Base-by-base conservation (phyloP, 2,888 invertebrate genomes). In the Choristoneura rosaceana region DNA sequence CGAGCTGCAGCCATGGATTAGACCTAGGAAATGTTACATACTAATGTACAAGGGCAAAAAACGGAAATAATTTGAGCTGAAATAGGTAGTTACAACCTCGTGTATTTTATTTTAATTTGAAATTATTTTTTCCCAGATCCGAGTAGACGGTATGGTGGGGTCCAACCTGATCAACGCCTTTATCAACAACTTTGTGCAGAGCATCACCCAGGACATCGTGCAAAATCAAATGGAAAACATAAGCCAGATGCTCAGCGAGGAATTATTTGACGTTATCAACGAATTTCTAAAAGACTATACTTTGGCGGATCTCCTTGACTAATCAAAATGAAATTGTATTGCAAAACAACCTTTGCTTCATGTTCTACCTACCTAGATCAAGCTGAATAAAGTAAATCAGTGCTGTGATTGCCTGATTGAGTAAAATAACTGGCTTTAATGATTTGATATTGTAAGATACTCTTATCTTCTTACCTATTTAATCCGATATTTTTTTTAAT, bases 111-210 rank as follows among this genome's bases (percentile, higher is more conserved):
- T 5, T 7, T 7, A 3, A 10, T 12, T 43, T 43, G 12, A 61
- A 15, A 38, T 15, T 7, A 15, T 61, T 9, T 58, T 70, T n/a
- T 77, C 81, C 14, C 80, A 90, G 89, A 80, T 90, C 12, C 79
- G 83, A 70, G 75, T 90, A 41, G 76, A 81, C 38, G 89, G 90
- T 9, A 82, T 90, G 87, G 83, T 86, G 10, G 90, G 89, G 10
- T 89, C 89, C 12, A 75, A 65, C 9, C 8, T 87, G 4, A 74
- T 90, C 60, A 90, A 90, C 78, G 74, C 77, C 14, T 74, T 87
- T 25, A 88, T 90, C 76, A 90, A 82, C 77, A 75, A 77, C 10
- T 70, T 78, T 9, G 80, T 90, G 12, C 87, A 89, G 71, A 82
- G 75, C 61, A 45, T 87, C 7, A 82, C 87, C 0, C 88, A 88